Evolutionary conservation across 1,140 invertebrate species (phyloP).

Genomic region (Ladona fulva): DNA sequence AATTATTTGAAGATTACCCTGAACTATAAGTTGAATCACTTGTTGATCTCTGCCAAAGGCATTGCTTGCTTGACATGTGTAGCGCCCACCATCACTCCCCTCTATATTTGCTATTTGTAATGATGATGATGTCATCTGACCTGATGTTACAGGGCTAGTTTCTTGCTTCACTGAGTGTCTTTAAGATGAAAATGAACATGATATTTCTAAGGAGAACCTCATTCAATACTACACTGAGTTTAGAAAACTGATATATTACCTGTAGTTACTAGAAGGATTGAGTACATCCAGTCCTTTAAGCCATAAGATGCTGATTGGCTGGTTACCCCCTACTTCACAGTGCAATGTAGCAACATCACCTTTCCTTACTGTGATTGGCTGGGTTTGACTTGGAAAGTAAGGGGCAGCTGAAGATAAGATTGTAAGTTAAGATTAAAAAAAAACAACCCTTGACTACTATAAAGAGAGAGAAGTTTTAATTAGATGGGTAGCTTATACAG

Average conservation of each 20-base stretch:
- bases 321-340: constrained; percentile 74
- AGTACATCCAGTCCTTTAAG: constrained; percentile 55
- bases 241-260: constrained; percentile 32
- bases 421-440: neutral
- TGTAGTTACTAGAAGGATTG: constrained; percentile 58
- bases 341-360: constrained; percentile 60
- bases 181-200: constrained; percentile 23
- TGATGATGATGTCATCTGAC: constrained; percentile 49
- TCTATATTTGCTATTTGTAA: constrained; percentile 62
- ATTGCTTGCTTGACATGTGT: constrained; percentile 75
- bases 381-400: constrained; percentile 58
- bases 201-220: neutral
- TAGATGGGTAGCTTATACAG: neutral
- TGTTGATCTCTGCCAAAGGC: constrained; percentile 73
- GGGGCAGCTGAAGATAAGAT: constrained; percentile 48
- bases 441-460: neutral
- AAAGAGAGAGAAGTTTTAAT: neutral
- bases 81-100: constrained; percentile 65
- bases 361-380: constrained; percentile 60
- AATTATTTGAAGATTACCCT: constrained; percentile 43
- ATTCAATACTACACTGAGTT: neutral
- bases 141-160: constrained; percentile 37
- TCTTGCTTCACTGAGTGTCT: constrained; percentile 60
- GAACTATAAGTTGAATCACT: constrained; percentile 67
- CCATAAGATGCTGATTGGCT: constrained; percentile 71